A percentile compares a stretch with the other conserved stretches of the same genome.
Conservation (phyloP, 1,140 invertebrate species). For the Nasonia longicornis region DNA sequence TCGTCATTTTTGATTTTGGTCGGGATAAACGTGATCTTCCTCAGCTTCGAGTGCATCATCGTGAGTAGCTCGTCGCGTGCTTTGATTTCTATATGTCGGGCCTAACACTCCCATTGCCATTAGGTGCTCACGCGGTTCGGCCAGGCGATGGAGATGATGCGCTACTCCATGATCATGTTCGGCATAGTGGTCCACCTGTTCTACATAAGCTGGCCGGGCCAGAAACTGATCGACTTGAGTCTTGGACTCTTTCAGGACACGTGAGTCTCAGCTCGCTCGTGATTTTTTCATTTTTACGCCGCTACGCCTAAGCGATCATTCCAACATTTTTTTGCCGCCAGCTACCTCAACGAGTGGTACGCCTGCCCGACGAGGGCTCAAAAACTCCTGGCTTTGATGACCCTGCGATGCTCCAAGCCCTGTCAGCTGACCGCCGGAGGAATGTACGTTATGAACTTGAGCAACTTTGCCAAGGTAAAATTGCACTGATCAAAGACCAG, state of each 20-base stretch:
- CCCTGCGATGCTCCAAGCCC: neutral
- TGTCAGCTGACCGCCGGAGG: constrained; percentile 8
- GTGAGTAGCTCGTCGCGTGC: neutral
- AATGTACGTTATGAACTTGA: constrained; percentile 10
- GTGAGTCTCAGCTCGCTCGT: neutral
- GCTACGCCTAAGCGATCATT: neutral
- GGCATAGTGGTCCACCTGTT: neutral
- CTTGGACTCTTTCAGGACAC: neutral
- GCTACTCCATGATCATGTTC: neutral
- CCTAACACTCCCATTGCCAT: neutral
- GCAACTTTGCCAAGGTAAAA: neutral
- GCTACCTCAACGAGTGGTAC: constrained; percentile 17
- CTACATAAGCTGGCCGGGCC: neutral
- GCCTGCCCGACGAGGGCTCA: neutral
- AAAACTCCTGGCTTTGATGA: neutral
- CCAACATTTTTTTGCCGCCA: neutral
- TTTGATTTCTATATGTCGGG: too few relatives aligned
- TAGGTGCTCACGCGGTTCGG: neutral
- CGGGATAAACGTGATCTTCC: neutral
- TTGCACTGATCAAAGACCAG: neutral
- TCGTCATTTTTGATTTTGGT: neutral
- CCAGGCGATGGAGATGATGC: neutral
- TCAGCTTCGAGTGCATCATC: neutral
- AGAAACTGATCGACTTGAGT: constrained; percentile 8
- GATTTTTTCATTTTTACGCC: neutral